Conservation (phyloP, 2,888 invertebrate species). For the Callimorpha dominula region DNA sequence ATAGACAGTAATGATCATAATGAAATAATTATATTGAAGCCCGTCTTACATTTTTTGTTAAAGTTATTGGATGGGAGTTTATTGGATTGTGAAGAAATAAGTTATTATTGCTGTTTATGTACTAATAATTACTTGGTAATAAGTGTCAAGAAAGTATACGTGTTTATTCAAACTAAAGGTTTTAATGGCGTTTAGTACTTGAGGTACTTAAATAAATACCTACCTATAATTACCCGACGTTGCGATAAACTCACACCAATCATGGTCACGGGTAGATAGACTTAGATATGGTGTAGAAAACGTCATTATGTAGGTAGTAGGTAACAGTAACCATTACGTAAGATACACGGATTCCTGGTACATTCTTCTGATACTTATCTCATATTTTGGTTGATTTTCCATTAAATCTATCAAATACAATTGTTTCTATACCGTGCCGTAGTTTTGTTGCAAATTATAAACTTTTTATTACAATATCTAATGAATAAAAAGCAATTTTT, state of each 20-base stretch:
- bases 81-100: not conserved
- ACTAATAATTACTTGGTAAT: not conserved
- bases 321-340: no score
- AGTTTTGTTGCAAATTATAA: not conserved
- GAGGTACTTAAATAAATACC: no score
- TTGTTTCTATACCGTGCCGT: not conserved
- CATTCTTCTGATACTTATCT: not conserved
- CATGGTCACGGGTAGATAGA: no score
- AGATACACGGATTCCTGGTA: not conserved
- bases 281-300: no score
- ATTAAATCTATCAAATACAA: not conserved
- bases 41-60: not conserved
- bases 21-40: conserved; percentile 4
- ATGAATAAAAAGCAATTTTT: not conserved
- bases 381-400: not conserved
- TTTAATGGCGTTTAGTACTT: no score
- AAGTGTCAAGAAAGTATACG: not conserved
- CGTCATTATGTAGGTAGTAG: no score
- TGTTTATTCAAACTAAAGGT: no score
- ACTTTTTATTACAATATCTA: not conserved
- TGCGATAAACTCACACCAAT: not conserved
- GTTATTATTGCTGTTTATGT: not conserved
- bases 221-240: no score
- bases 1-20: conserved; percentile 4
- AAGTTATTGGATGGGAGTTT: not conserved